Evolutionary conservation across 1,140 invertebrate species (phyloP).

Genomic region (Manduca sexta): DNA sequence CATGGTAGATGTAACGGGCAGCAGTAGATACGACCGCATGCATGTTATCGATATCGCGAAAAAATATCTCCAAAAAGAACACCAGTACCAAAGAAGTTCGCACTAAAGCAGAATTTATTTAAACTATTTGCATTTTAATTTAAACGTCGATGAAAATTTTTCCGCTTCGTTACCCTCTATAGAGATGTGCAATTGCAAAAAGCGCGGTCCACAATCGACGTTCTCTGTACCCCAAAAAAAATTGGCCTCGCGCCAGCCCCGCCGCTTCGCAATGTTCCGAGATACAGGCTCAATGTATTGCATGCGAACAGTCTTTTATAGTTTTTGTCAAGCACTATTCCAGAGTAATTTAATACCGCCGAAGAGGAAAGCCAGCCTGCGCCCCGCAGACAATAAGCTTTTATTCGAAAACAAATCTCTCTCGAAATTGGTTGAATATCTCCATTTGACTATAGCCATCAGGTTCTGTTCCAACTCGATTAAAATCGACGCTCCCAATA

Average conservation of each 20-base stretch:
- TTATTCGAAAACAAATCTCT: constrained; percentile 29
- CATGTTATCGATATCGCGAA: no score
- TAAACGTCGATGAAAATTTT: no score
- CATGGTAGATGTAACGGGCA: no score
- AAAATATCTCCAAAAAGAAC: no score
- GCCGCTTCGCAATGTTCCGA: constrained; percentile 5
- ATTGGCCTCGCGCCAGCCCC: constrained; percentile 18
- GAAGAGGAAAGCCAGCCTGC: constrained; percentile 8
- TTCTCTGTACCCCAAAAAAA: constrained; percentile 8
- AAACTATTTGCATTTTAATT: no score
- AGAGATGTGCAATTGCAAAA: no score
- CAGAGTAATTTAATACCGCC: constrained; percentile 34
- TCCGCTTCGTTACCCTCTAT: no score
- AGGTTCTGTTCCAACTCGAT: constrained; percentile 7
- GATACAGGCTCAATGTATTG: constrained; percentile 25
- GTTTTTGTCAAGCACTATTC: constrained; percentile 28
- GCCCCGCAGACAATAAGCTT: constrained; percentile 26
- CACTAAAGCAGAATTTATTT: no score
- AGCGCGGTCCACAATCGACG: neutral
- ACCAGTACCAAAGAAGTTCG: no score
- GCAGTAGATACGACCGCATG: no score
- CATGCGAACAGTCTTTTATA: constrained; percentile 39
- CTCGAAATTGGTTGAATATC: constrained; percentile 20
- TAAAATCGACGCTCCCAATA: constrained; percentile 18
- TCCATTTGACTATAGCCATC: neutral